Conservation (phyloP, 2,113 vertebrate species). For the Beaufortia kweichowensis region DNA sequence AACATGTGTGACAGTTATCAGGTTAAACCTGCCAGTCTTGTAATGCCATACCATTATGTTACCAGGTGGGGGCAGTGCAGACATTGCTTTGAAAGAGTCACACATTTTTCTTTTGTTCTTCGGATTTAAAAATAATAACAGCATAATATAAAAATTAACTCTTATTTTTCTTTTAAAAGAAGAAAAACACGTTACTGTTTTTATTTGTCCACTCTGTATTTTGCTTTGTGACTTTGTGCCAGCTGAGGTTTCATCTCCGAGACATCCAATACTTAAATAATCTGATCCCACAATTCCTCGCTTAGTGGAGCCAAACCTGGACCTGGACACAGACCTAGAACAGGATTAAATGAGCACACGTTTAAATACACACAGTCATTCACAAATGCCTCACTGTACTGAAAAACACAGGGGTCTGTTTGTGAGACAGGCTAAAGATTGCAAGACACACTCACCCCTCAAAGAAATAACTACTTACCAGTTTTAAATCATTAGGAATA, state of each 20-base stretch:
- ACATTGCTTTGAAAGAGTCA: background rate
- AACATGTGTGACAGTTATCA: no score
- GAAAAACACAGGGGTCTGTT: no score
- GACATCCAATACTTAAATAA: slow-evolving; percentile 23
- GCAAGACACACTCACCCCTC: no score
- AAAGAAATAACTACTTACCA: no score
- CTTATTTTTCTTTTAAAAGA: no score
- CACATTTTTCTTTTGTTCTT: background rate
- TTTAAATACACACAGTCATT: no score
- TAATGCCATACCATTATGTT: background rate
- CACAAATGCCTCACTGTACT: no score
- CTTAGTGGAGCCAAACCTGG: slow-evolving; percentile 55
- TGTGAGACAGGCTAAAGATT: no score
- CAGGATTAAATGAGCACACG: no score
- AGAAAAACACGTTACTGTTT: background rate
- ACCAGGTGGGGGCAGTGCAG: slow-evolving; percentile 51
- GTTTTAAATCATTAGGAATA: no score
- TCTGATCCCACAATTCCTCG: slow-evolving; percentile 46
- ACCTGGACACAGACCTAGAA: slow-evolving; percentile 42
- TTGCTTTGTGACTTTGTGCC: slow-evolving; percentile 24
- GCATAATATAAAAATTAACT: no score
- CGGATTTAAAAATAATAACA: background rate
- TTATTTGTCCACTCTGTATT: background rate
- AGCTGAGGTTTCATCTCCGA: slow-evolving; percentile 37
- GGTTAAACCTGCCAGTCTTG: background rate